Percentiles rank a stretch among this genome's conserved stretches.
These are phyloP conservation scores for Mythimna albipuncta DNA, from an alignment of 2,888 invertebrate genomes.

Conservation along the genomic window DNA sequence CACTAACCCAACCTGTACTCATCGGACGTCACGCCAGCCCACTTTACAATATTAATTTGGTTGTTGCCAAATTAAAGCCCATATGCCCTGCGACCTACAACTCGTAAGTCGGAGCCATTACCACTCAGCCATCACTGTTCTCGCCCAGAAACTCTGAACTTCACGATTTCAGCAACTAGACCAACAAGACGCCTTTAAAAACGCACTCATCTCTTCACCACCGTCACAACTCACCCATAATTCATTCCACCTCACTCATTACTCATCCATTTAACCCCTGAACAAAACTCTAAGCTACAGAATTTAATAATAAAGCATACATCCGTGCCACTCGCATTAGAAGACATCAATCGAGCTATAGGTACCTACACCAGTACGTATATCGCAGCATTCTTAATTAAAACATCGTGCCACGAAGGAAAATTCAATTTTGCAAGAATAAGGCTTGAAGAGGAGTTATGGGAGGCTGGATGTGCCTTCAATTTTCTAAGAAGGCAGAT, in stretches of 20 bases:
- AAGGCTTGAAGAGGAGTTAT: conserved; percentile 34
- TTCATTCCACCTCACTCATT: conserved; percentile 33
- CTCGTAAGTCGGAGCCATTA: too few relatives aligned
- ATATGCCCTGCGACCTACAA: too few relatives aligned
- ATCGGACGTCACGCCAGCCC: too few relatives aligned
- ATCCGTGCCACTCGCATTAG: conserved; percentile 37
- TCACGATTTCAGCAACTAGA: not conserved
- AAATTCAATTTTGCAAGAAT: conserved; percentile 68
- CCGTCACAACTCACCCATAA: conserved; percentile 11
- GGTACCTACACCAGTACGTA: conserved; percentile 20
- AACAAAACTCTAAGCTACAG: conserved; percentile 29
- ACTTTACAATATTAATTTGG: too few relatives aligned
- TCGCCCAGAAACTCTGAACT: not conserved
- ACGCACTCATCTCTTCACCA: not conserved
- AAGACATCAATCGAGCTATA: conserved; percentile 59
- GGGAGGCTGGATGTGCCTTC: conserved; percentile 43
- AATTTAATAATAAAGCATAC: conserved; percentile 44
- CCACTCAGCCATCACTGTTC: too few relatives aligned
- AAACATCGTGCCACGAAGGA: conserved; percentile 62
- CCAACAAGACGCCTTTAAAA: not conserved
- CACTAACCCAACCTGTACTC: too few relatives aligned
- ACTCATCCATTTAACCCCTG: conserved; percentile 41
- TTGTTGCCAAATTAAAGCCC: too few relatives aligned
- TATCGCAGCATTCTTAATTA: conserved; percentile 62
- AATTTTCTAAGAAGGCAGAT: too few relatives aligned